Evolutionary conservation across 2,888 invertebrate genomes (phyloP).

Genomic region (Norana najaformis): DNA sequence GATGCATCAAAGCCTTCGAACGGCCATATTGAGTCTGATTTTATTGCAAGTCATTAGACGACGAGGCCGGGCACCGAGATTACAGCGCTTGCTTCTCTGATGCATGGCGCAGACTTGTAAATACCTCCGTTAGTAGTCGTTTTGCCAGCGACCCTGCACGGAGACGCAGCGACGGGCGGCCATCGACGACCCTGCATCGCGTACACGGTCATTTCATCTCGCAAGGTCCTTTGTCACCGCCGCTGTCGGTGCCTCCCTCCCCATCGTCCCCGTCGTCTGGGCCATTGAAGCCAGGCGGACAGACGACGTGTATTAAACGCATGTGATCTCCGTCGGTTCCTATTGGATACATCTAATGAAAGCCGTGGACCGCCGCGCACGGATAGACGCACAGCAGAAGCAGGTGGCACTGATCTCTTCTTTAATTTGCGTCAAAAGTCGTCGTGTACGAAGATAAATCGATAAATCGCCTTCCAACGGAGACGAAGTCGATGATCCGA

Average conservation of each 20-base stretch:
- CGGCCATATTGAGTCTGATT: neutral
- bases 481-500: neutral
- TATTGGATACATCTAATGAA: neutral
- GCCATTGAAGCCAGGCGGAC: neutral
- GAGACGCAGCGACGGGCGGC: neutral
- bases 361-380: neutral
- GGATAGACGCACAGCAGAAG: neutral
- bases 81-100: neutral
- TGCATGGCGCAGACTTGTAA: neutral
- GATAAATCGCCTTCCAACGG: neutral
- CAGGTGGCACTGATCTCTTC: neutral
- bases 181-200: neutral
- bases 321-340: neutral
- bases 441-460: constrained; percentile 5
- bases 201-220: neutral
- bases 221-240: neutral
- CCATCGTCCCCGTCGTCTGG: neutral
- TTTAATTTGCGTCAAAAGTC: constrained; percentile 13
- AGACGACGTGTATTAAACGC: neutral
- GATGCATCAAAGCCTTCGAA: neutral
- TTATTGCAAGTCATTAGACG: constrained; percentile 13
- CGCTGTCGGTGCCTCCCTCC: no score
- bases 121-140: neutral
- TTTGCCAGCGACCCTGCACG: neutral
- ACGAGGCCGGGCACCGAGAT: neutral